Evolutionary conservation across 2,888 invertebrate species (phyloP), one percentile per base, ranked within the genome.

Genomic region (Scelioninae gen. 2): DNA sequence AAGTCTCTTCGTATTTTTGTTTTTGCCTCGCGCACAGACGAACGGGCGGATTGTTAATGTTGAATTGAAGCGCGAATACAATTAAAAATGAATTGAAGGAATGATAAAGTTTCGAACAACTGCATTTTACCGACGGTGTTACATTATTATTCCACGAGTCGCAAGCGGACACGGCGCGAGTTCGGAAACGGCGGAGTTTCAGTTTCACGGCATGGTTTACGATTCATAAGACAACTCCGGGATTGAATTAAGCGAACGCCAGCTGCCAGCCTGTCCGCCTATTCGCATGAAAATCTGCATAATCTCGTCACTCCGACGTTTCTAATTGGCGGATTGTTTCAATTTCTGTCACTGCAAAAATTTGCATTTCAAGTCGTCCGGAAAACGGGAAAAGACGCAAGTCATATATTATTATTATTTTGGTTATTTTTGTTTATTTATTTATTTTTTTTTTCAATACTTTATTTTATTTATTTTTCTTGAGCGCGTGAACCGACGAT

Each of bases 271-370:
- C 80, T 74, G 77, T 77, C 75, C 78, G 79, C 79, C 77, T 77
- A 80, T 74, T 70, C 72, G 69, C 72, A 71, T 76, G 75, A 82
- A 81, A 85, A 84, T 85, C 82, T 85, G 82, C 84, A 85, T 85
- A 85, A 85, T 85, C 83, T 80, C 84, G 82, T 85, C 83, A 84
- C 82, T 82, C 79, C 82, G 83, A 82, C 84, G 81, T 83, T 83
- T 85, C 84, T 85, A 85, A 85, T 85, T 85, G 85, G 84, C 82
- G 83, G 83, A 84, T 84, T 85, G 85, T 85, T 85, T 84, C 85
- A 85, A 84, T 85, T 84, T 81, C 84, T 81, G 79, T 82, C 80
- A 79, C 79, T 77, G 77, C 77, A 79, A 77, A 78, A 79, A 82
- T 82, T 83, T 81, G 81, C 81, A 82, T 83, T 80, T 33, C 41